These are phyloP conservation scores for Schrankia costaestrigalis DNA, from an alignment of 2,888 invertebrate species.

Conservation along the genomic window DNA sequence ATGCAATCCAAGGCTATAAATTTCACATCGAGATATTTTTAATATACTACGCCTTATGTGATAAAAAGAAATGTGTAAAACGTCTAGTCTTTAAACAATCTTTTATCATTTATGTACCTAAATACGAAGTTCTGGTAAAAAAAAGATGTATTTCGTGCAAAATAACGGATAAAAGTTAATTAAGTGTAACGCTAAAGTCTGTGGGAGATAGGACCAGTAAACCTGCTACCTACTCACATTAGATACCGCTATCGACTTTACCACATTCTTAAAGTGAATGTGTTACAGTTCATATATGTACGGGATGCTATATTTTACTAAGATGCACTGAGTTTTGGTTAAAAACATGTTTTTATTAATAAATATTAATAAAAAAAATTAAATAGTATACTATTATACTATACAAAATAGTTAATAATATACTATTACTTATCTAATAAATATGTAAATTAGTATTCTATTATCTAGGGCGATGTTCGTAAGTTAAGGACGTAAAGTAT, in stretches of 20 bases:
- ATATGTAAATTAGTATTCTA: slow-evolving; percentile 1
- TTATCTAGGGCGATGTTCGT: slow-evolving; percentile 22
- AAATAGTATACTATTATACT: no score
- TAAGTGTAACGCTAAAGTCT: slow-evolving; percentile 18
- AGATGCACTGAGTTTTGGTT: slow-evolving; percentile 1
- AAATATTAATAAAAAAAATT: no score
- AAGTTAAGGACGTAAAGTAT: slow-evolving; percentile 21
- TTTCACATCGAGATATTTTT: no score
- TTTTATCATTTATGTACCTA: slow-evolving; percentile 3
- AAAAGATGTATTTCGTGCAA: slow-evolving; percentile 17
- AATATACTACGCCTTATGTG: no score
- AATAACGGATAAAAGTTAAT: slow-evolving; percentile 19
- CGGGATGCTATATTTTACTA: slow-evolving; percentile 12
- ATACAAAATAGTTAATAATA: no score
- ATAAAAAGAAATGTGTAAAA: no score
- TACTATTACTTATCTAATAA: slow-evolving; percentile 11
- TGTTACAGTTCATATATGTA: slow-evolving; percentile 16
- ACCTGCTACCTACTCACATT: slow-evolving; percentile 28
- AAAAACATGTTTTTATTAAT: slow-evolving; percentile 5
- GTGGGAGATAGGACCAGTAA: slow-evolving; percentile 23
- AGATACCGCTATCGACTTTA: slow-evolving; percentile 29
- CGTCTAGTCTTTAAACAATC: slow-evolving; percentile 2
- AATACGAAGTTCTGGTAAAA: slow-evolving; percentile 6
- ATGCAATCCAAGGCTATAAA: no score
- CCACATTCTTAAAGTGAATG: slow-evolving; percentile 25